A percentile compares a stretch with the other conserved stretches of the same genome.
These are phyloP conservation scores for Leptogaster cylindrica DNA, from an alignment of 2,888 invertebrate genomes.

Conservation along the genomic window DNA sequence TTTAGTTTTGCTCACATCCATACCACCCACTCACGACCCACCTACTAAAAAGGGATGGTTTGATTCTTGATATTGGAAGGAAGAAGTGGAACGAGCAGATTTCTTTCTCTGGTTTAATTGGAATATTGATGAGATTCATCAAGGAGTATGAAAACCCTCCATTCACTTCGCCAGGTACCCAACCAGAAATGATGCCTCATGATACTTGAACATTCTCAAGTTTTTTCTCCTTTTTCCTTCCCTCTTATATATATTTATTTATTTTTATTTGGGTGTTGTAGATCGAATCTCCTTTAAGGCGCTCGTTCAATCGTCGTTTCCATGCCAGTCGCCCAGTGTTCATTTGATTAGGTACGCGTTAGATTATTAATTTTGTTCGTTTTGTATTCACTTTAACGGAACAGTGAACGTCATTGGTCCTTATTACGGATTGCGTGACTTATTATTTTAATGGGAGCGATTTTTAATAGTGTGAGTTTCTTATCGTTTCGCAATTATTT, in stretches of 20 bases:
- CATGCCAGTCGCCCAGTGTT: neutral
- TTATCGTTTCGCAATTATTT: conserved; percentile 1
- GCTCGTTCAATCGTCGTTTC: neutral
- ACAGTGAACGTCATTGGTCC: neutral
- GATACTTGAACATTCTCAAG: conserved; percentile 6
- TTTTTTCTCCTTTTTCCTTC: too few species aligned
- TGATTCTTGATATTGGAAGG: too few species aligned
- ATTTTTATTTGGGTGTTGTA: too few species aligned
- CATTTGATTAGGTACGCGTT: conserved; percentile 23
- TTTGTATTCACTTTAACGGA: neutral
- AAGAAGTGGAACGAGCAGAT: too few species aligned
- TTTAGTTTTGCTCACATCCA: too few species aligned
- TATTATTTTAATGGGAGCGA: conserved; percentile 13
- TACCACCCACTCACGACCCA: too few species aligned
- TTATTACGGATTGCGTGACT: conserved; percentile 8
- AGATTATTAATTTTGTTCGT: conserved; percentile 23
- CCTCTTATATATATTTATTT: too few species aligned
- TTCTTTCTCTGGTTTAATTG: conserved; percentile 22
- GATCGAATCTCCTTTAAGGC: conserved; percentile 7
- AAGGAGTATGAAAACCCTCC: neutral
- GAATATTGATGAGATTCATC: conserved; percentile 11
- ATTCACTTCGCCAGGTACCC: neutral
- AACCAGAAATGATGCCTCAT: conserved; percentile 1
- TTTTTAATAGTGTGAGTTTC: neutral
- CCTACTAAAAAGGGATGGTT: too few species aligned